phyloP scores from a whole-genome alignment of 2,113 vertebrate genomes.

The Catharus minimus region DNA sequence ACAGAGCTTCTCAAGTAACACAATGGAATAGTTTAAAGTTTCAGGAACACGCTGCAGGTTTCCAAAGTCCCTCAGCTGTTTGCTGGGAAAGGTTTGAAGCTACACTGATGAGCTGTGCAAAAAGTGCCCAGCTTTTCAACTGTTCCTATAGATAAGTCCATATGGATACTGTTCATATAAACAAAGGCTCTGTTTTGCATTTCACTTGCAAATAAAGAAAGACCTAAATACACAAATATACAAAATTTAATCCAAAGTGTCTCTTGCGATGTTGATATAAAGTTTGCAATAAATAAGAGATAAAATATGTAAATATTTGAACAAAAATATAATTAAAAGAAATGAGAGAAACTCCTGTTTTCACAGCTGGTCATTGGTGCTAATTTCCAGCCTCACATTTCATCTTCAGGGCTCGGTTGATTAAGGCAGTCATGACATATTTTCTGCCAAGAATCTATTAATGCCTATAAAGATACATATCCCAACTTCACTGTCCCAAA shows the following conservation, averaged over 20 bases:
- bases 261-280: not conserved
- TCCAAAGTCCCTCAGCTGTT: not conserved
- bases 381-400: slow-evolving; percentile 62
- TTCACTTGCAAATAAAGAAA: slow-evolving; percentile 20
- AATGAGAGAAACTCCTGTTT: slow-evolving; percentile 72
- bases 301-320: slow-evolving; percentile 77
- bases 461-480: not conserved
- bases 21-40: not conserved
- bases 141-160: not conserved
- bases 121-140: not conserved
- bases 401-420: slow-evolving; percentile 15
- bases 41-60: not conserved
- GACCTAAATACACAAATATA: not conserved
- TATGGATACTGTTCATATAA: not conserved
- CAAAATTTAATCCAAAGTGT: not conserved
- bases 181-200: not conserved
- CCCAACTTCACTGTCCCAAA: not conserved
- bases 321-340: slow-evolving; percentile 75
- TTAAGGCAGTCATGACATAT: not conserved
- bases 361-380: slow-evolving; percentile 75
- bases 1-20: not conserved
- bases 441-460: not conserved
- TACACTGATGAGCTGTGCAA: not conserved
- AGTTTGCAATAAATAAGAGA: slow-evolving; percentile 70
- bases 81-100: not conserved